These are phyloP conservation scores for Meloe dianella DNA, from an alignment of 2,888 invertebrate genomes.

Conservation along the genomic window DNA sequence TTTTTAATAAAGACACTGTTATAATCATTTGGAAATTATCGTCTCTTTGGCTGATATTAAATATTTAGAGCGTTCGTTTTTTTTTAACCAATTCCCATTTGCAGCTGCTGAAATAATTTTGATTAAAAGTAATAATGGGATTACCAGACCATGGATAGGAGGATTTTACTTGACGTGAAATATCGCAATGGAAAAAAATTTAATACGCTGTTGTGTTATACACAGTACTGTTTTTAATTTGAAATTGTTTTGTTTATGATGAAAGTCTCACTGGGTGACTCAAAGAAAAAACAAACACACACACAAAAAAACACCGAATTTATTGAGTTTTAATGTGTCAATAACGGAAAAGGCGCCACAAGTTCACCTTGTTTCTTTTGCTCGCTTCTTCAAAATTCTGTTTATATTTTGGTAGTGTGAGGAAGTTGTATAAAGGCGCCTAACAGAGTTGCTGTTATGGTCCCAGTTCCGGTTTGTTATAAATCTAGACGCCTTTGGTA, in stretches of 20 bases:
- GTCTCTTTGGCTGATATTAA: conserved; percentile 3
- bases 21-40: conserved; percentile 5
- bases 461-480: neutral
- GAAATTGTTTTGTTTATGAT: neutral
- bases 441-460: neutral
- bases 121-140: conserved; percentile 34
- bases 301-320: too few species aligned
- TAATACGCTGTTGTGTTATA: conserved; percentile 15
- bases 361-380: neutral
- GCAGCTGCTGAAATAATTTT: conserved; percentile 27
- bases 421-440: neutral
- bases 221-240: neutral
- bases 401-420: too few species aligned
- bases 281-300: too few species aligned
- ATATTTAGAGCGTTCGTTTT: neutral
- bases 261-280: neutral
- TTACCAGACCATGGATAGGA: conserved; percentile 15
- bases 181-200: conserved; percentile 29
- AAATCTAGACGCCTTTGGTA: neutral
- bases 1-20: conserved; percentile 5
- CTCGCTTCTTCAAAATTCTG: neutral
- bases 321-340: neutral
- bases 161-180: conserved; percentile 28
- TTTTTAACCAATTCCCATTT: conserved; percentile 5
- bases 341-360: neutral